Conservation (phyloP, 92 coral and sea anemone species). For the Siderastrea radians region DNA sequence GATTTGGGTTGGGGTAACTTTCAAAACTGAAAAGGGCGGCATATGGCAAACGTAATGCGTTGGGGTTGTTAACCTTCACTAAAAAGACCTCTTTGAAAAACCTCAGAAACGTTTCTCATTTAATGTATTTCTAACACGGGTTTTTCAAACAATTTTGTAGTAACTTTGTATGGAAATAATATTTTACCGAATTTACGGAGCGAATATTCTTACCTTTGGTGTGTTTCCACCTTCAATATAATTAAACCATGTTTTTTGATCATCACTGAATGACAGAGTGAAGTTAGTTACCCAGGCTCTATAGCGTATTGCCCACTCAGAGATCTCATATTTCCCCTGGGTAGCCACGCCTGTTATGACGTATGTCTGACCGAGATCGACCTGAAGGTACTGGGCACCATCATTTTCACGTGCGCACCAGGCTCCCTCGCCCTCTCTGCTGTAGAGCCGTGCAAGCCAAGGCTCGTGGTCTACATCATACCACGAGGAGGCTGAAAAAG, state of each 20-base stretch:
- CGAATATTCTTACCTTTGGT: constrained; percentile 27
- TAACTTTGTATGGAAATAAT: no score
- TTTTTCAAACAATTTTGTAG: no score
- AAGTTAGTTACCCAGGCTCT: constrained; percentile 84
- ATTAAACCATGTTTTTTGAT: constrained; percentile 58
- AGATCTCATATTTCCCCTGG: constrained; percentile 76
- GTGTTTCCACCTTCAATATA: constrained; percentile 61
- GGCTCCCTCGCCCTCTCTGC: constrained; percentile 72
- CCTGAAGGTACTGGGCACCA: constrained; percentile 67
- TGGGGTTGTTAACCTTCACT: no score
- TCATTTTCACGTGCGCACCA: constrained; percentile 80
- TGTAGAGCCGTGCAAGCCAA: constrained; percentile 76
- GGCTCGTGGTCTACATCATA: constrained; percentile 72
- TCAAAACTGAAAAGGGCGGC: no score
- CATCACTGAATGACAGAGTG: constrained; percentile 66
- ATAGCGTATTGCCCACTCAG: constrained; percentile 73
- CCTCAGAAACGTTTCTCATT: no score
- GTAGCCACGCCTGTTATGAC: constrained; percentile 74
- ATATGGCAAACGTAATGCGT: no score
- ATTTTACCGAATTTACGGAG: no score
- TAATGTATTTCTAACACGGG: no score
- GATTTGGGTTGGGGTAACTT: no score
- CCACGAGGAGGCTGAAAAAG: constrained; percentile 62
- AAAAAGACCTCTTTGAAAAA: no score
- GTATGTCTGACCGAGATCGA: constrained; percentile 61